These are phyloP conservation scores for Pangasius macronema DNA, from an alignment of 2,797 vertebrate genomes.

Conservation along the genomic window DNA sequence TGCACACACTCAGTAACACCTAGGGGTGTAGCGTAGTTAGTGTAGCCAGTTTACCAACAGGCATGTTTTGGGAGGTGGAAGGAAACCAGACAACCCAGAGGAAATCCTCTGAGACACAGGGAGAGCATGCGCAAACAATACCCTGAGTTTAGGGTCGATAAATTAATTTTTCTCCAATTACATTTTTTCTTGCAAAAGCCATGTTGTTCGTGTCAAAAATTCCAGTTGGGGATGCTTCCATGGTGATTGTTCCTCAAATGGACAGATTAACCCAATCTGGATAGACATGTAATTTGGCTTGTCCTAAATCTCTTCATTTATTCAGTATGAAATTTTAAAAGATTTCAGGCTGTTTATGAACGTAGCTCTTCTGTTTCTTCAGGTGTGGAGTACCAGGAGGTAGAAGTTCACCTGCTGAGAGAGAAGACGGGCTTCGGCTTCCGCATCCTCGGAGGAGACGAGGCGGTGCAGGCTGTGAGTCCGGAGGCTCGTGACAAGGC, in stretches of 20 bases:
- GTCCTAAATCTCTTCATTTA: background rate
- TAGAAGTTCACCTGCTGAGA: conserved; percentile 96
- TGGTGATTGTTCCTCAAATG: background rate
- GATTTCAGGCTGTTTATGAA: background rate
- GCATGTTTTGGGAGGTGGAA: background rate
- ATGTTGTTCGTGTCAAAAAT: background rate
- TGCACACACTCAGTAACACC: background rate
- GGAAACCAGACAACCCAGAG: background rate
- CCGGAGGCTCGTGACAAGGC: conserved; percentile 84
- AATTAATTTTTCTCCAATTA: background rate
- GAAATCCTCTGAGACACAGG: background rate
- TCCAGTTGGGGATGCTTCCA: background rate
- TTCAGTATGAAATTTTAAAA: background rate
- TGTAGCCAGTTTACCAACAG: background rate
- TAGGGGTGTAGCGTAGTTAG: background rate
- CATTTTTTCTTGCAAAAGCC: too few species aligned
- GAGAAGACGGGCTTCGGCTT: conserved; percentile 99
- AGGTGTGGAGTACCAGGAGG: conserved; percentile 95
- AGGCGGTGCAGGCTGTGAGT: conserved; percentile 99
- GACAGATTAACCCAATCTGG: background rate
- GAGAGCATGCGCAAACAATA: background rate
- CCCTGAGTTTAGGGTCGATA: background rate
- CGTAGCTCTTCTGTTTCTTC: background rate
- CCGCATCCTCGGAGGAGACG: conserved; percentile 98
- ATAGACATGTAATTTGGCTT: background rate